phyloP scores from a whole-genome alignment of 2,888 invertebrate genomes.

The Agrochola circellaris region DNA sequence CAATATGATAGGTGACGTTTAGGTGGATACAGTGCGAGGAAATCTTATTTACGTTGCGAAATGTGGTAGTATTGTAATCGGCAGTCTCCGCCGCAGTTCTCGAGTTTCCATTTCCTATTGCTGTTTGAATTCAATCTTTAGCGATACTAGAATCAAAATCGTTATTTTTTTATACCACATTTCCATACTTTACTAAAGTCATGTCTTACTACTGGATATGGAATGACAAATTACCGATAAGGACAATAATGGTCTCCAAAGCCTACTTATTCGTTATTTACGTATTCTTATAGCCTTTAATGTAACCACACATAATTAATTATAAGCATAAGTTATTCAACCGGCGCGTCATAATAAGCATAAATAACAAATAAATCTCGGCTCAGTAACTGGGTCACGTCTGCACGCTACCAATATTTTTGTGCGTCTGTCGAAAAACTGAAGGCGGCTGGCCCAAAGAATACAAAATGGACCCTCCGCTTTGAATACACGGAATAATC shows the following conservation, averaged over 20 bases:
- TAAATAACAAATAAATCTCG: slow-evolving; percentile 52
- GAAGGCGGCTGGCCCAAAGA: slow-evolving; percentile 28
- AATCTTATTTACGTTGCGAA: slow-evolving; percentile 19
- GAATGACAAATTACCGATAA: background rate
- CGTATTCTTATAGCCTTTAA: background rate
- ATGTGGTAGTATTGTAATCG: slow-evolving; percentile 25
- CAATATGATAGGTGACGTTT: background rate
- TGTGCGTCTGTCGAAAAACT: slow-evolving; percentile 47
- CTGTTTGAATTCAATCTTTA: slow-evolving; percentile 14
- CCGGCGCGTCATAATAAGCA: slow-evolving; percentile 24
- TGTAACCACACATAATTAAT: slow-evolving; percentile 20
- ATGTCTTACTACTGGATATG: background rate
- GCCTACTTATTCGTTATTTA: background rate
- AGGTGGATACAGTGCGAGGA: slow-evolving; percentile 1
- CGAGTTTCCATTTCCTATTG: slow-evolving; percentile 24
- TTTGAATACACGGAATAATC: slow-evolving; percentile 60
- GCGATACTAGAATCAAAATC: background rate
- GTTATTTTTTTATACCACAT: background rate
- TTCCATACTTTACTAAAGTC: background rate
- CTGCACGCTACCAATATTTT: slow-evolving; percentile 49
- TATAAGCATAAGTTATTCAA: slow-evolving; percentile 28
- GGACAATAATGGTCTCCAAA: background rate
- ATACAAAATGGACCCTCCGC: slow-evolving; percentile 56
- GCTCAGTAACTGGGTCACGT: slow-evolving; percentile 53
- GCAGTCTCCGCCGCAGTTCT: slow-evolving; percentile 3